Percentiles rank a stretch among this genome's conserved stretches.
These are phyloP conservation scores for Threskiornis aethiopicus DNA, from an alignment of 2,797 vertebrate genomes.

Conservation along the genomic window DNA sequence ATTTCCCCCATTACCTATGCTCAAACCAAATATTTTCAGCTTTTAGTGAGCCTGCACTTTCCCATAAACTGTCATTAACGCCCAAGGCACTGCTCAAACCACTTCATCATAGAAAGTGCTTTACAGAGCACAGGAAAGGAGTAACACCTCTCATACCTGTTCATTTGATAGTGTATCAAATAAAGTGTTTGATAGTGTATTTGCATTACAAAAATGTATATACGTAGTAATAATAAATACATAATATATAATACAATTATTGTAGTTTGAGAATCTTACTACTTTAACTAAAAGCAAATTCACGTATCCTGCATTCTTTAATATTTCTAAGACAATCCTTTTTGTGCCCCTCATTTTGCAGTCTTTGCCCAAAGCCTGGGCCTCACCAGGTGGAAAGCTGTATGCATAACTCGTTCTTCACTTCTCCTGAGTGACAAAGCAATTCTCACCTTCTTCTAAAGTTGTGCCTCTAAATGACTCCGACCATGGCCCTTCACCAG, in stretches of 20 bases:
- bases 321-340: not conserved
- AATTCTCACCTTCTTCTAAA: constrained; percentile 72
- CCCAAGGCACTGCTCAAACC: not conserved
- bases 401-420: not conserved
- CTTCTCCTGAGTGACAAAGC: not conserved
- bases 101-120: not conserved
- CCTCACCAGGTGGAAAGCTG: not conserved
- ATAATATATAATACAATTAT: not conserved
- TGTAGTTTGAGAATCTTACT: not conserved
- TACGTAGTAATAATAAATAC: not conserved
- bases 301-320: not conserved
- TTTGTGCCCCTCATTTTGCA: not conserved
- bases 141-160: not conserved
- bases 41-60: not conserved
- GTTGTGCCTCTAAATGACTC: constrained; percentile 72
- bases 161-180: not conserved
- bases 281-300: not conserved
- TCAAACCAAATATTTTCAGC: not conserved
- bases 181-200: not conserved
- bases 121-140: not conserved
- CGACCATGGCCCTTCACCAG: constrained; percentile 70
- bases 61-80: not conserved
- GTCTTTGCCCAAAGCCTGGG: not conserved
- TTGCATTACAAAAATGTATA: not conserved
- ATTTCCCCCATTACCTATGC: not conserved